Evolutionary conservation across 23 tunicate species (phyloP), one percentile per base, ranked within the genome.

Genomic region (Styela plicata): DNA sequence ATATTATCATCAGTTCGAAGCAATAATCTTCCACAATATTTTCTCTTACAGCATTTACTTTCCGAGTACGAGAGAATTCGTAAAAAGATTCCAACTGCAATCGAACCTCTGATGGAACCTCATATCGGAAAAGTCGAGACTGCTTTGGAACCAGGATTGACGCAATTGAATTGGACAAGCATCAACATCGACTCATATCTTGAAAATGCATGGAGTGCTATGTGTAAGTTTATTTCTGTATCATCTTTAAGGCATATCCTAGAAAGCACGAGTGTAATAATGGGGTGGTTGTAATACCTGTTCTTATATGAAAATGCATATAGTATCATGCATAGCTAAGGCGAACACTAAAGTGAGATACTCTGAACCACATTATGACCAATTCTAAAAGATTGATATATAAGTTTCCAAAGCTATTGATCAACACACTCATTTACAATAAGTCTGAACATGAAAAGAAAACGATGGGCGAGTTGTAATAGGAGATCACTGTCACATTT

Each of bases 111-210:
- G 25, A 85, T 83, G 87, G 78, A 67, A 10, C 98, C 94, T 13
- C 98, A 93, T 69, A 26, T 88, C 2, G 36, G 86, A 2, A 88
- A 87, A 73, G 92, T 96, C 75, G 99, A 91, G 57, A 89, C 88
- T 63, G 94, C 90, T 1, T 34, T 96, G 25, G 92, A 92, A 32
- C 90, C 97, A n/a, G 99, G 99, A 52, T 74, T 86, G 44, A 92
- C 99, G 2, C 26, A 79, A 5, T 64, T 96, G 28, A 96, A 88
- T 36, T 96, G 99, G 99, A 92, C 96, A 31, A 86, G 93, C 85
- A 85, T 96, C 70, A 96, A 91, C 64, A 86, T 96, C 63, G 88
- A 83, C 23, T 83, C 78, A n/a, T 96, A 79, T 74, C 88, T 91
- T 69, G 93, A 91, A 37, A 89, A 88, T 44, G 83, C 84, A 44